phyloP scores from a whole-genome alignment of 2,797 vertebrate species.

The Triplophysa yarkandensis region DNA sequence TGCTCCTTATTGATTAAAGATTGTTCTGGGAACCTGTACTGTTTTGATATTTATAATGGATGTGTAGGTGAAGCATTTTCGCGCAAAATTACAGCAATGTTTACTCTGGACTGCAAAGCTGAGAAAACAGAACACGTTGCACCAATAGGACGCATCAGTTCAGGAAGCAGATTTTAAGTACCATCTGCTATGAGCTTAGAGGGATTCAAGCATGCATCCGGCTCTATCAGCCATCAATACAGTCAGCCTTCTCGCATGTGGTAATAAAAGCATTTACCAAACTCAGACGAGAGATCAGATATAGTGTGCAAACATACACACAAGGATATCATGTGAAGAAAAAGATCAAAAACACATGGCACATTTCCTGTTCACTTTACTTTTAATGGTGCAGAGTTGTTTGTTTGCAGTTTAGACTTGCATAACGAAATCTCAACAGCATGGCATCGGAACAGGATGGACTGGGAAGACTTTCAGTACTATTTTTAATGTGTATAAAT shows the following conservation, averaged over 20 bases:
- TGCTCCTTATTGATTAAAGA: background rate
- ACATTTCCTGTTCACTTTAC: background rate
- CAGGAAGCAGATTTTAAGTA: slow-evolving; percentile 7
- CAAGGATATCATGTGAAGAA: slow-evolving; percentile 40
- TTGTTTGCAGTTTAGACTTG: background rate
- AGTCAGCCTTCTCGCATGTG: background rate
- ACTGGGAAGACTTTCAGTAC: background rate
- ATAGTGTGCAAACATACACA: slow-evolving; percentile 2
- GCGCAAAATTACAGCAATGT: background rate
- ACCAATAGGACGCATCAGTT: background rate
- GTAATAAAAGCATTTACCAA: slow-evolving; percentile 13
- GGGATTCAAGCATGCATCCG: background rate
- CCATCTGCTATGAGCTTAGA: slow-evolving; percentile 30
- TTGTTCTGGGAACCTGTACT: background rate
- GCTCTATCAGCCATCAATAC: background rate
- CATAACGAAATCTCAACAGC: background rate
- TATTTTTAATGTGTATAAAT: background rate
- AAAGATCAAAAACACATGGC: background rate
- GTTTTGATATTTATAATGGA: slow-evolving; percentile 7
- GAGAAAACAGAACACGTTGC: slow-evolving; percentile 23
- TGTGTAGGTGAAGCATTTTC: slow-evolving; percentile 14
- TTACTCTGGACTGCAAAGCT: background rate
- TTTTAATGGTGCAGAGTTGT: background rate
- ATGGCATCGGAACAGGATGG: background rate
- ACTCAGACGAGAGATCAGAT: background rate